Base-by-base conservation (phyloP, 2,113 vertebrate genomes). In the Columba janthina region DNA sequence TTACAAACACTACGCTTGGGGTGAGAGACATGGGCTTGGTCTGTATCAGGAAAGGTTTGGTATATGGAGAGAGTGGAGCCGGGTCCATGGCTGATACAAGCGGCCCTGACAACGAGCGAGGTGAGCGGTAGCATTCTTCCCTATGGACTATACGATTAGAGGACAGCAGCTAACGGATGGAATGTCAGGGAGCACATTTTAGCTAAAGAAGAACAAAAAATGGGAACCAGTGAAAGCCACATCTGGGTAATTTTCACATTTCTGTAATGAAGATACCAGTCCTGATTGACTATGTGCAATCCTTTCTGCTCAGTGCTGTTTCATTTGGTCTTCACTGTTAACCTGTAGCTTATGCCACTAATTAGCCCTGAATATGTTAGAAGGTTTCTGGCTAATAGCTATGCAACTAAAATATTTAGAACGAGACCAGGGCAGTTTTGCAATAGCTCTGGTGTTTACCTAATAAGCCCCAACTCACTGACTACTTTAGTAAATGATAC, bases 401-500 rank as follows among this genome's bases (percentile, higher is more conserved):
- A 10, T 14, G 26, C 53, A 90, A 51, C 75, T 61, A 57, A 48
- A 57, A 46, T 26, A 58, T 90, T 88, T 53, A 91, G 81, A 92
- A 93, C 0, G 1, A 93, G 88, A 54, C 75, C 40, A 17, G 12
- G 42, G 77, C 57, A 87, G 51, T 92, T 91, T 91, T 93, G 93
- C 92, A 91, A 79, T 44, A 66, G 66, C 69, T 88, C 73, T 66
- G 65, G 57, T 69, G 81, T 91, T 72, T 85, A 26, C 54, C 87
- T 86, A 93, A 94, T 86, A 72, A 94, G 54, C 61, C 57, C 46
- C 85, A 92, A 50, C 69, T 82, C 93, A 46, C 72, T 57, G 72
- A 25, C 64, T 87, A 38, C 70, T 77, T 92, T 10, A 69, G 67
- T 26, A 94, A 93, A 93, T 84, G 62, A 82, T 64, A 91, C 1